Base-by-base conservation (phyloP, 2,113 vertebrate genomes). In the Nothocercus nigrocapillus region DNA sequence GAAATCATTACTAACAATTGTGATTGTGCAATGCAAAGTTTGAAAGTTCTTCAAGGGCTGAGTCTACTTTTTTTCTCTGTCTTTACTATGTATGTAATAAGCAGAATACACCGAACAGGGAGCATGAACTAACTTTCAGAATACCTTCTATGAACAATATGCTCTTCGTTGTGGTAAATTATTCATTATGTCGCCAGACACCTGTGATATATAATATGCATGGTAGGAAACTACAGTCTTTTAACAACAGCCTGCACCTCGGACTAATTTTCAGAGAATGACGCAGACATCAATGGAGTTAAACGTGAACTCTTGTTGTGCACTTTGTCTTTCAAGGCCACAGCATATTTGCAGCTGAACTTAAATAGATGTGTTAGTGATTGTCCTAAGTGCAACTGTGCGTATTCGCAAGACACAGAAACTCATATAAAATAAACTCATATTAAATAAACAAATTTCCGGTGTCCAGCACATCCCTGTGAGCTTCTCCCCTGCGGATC, bases 361-460 rank as follows among this genome's bases (percentile, higher is more conserved):
- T 68, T 28, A 84, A 36, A 75, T 13, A 64, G 54, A 34, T 69
- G 13, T n/a, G 17, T 36, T 30, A 58, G 19, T 34, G 18, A 62
- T 9, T 84, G 32, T 36, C 53, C 36, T 40, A 77, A 77, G 51
- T 56, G 24, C 9, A 80, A 69, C 4, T 5, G 0, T 19, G 4
- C 30, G 7, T 28, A 74, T 38, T 24, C 72, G 70, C 77, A 81
- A 75, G 83, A 78, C 54, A 63, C 30, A 86, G 74, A 51, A 86
- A 83, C 1, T 5, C 1, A 1, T 53, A 42, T 8, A 4, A 61
- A 74, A 69, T 38, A 49, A 85, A 83, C 1, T 4, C 1, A 1
- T 53, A 42, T 10, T 2, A 61, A 73, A 69, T 38, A 80, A 74
- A 47, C 6, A 66, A 45, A 9, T 75, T 88, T 56, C 21, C 66